These are phyloP conservation scores for Chalcosyrphus nemorum DNA, from an alignment of 2,888 invertebrate genomes.

Conservation along the genomic window DNA sequence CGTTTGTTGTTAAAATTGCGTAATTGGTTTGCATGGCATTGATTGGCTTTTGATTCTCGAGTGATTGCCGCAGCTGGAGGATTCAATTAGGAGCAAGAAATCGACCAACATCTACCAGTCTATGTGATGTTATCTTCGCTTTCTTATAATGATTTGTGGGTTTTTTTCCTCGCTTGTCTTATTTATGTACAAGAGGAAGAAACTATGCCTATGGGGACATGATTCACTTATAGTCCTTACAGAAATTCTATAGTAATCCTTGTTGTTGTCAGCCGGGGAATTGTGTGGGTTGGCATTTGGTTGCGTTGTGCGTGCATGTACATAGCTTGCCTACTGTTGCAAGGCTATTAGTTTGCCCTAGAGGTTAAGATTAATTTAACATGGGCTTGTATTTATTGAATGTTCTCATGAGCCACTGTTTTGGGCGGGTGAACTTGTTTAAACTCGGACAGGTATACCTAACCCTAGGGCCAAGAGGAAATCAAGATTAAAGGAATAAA, in stretches of 20 bases:
- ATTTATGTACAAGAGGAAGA: not conserved
- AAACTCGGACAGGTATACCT: too few relatives aligned
- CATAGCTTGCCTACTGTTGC: not conserved
- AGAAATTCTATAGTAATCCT: not conserved
- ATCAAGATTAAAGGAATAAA: too few relatives aligned
- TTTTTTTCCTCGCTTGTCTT: not conserved
- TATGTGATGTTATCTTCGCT: not conserved
- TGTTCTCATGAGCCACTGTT: too few relatives aligned
- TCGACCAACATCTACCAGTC: not conserved
- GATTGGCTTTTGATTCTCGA: conserved; percentile 34
- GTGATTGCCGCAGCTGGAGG: conserved; percentile 14
- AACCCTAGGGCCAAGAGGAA: too few relatives aligned
- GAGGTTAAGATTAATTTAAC: too few relatives aligned
- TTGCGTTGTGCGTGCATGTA: not conserved
- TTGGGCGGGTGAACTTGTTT: too few relatives aligned
- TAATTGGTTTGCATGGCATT: conserved; percentile 34
- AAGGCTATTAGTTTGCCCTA: too few relatives aligned
- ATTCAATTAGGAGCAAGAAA: conserved; percentile 13
- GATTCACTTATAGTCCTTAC: not conserved
- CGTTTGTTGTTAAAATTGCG: conserved; percentile 7
- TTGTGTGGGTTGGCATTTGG: not conserved
- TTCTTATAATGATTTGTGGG: not conserved
- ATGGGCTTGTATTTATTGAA: too few relatives aligned
- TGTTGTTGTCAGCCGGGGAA: not conserved
- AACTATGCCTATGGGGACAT: not conserved